Evolutionary conservation across 92 coral and sea anemone genomes (phyloP), one percentile per base, ranked within the genome.

Genomic region (Zoanthus sansibaricus): DNA sequence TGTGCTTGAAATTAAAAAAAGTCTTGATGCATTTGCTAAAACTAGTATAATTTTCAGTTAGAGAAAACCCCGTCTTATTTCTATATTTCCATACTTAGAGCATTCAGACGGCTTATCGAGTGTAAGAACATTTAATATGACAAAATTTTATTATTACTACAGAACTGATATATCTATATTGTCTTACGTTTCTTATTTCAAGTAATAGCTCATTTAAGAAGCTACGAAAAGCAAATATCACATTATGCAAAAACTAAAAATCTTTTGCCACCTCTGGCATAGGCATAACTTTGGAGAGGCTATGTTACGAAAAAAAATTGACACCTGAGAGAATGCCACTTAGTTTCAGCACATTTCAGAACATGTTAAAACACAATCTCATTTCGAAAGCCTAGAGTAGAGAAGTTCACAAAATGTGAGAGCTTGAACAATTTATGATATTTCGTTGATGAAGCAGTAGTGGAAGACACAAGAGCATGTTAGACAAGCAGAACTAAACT

Each of bases 181-280:
- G 13, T 7, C 13, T 71, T 7, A 30, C 25, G 25, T 25, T 25
- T 25, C 25, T 25, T 25, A 25, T 25, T 25, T 25, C 25, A 25
- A 0, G 25, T 25, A 25, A 25, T 25, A 25, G 25, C 25, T 25
- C 25, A 25, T 25, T 0, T 25, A 25, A 25, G 25, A 25, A 25
- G 25, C 25, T 25, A 85, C 73, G 56, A 85, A 72, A 61, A 71
- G 9, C 67, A 74, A 70, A 18, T 48, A 30, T 83, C 77, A 10
- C 77, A 83, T 68, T 83, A 83, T 70, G 78, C 77, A 37, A 83
- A 78, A 51, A 76, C n/a, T n/a, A 83, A 70, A 83, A 30, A 74
- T 66, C 77, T 9, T 83, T 17, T 73, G 47, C 75, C 87, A 25
- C 70, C 73, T 51, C 72, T 71, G 66, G 37, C 67, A 17, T 46